phyloP scores from a whole-genome alignment of 2,113 vertebrate species.

The Andinoacara biseriatus region DNA sequence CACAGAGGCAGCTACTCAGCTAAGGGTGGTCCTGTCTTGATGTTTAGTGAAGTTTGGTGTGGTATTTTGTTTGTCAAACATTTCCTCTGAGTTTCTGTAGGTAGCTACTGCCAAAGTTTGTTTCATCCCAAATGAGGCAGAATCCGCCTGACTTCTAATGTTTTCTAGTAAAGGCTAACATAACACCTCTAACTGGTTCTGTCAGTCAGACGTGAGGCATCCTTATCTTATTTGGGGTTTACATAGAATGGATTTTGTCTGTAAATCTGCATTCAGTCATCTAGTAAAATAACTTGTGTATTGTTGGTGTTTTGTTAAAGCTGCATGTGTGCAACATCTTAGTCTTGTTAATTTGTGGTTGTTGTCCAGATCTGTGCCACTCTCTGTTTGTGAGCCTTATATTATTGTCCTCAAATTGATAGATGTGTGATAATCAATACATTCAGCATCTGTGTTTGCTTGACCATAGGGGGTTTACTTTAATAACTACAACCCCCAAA shows the following conservation, averaged over 20 bases:
- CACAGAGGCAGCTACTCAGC: background rate
- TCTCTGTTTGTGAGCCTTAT: background rate
- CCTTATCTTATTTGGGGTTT: background rate
- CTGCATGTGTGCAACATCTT: no score
- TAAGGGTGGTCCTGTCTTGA: background rate
- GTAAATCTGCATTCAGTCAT: background rate
- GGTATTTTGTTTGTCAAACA: conserved; percentile 13
- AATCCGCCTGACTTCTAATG: background rate
- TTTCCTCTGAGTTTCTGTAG: background rate
- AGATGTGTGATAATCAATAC: conserved; percentile 73
- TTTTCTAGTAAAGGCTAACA: background rate
- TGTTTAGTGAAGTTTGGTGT: background rate
- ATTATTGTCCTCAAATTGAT: conserved; percentile 34
- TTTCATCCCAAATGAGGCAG: background rate
- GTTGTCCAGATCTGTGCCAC: background rate
- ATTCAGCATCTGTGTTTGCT: conserved; percentile 56
- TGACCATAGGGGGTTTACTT: conserved; percentile 8
- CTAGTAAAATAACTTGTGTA: background rate
- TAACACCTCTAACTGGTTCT: background rate
- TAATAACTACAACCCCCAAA: conserved; percentile 27
- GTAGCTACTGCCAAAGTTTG: background rate
- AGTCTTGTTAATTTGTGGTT: background rate
- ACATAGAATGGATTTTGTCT: background rate
- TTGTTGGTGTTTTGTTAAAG: background rate
- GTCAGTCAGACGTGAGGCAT: background rate